Conservation (phyloP, 2,888 invertebrate species). For the Acutogordius australiensis region DNA sequence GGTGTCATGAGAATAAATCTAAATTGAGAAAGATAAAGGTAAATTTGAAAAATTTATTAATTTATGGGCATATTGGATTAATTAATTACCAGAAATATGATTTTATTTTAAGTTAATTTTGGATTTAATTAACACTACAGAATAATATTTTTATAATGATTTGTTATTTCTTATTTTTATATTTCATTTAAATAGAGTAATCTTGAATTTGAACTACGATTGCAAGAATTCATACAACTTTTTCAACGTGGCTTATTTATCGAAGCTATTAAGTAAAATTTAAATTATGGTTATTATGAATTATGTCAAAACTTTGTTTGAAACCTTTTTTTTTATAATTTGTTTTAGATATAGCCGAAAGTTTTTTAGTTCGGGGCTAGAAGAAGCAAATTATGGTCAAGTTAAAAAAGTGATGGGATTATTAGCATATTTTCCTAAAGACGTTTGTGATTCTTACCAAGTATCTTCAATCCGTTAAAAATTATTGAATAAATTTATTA, state of each 20-base stretch:
- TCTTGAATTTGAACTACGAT: slow-evolving; percentile 68
- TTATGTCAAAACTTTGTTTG: not conserved
- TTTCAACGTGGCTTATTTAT: not conserved
- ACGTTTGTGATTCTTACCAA: not conserved
- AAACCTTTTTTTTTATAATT: slow-evolving; percentile 1
- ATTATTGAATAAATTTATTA: no score
- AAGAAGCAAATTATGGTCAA: slow-evolving; percentile 1
- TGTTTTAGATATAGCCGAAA: not conserved
- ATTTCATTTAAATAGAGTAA: slow-evolving; percentile 31
- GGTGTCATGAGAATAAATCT: slow-evolving; percentile 87
- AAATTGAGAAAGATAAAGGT: slow-evolving; percentile 59
- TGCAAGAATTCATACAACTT: slow-evolving; percentile 39
- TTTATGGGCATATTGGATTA: no score
- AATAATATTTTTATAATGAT: no score
- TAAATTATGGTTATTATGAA: slow-evolving; percentile 8
- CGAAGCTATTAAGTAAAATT: slow-evolving; percentile 8
- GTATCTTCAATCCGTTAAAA: no score
- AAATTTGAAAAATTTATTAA: no score
- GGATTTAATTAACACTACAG: no score
- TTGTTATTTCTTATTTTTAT: no score
- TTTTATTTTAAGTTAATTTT: no score
- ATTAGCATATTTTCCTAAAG: slow-evolving; percentile 14
- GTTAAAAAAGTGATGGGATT: slow-evolving; percentile 16
- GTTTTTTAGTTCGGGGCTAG: not conserved
- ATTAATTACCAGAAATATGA: no score